Base-by-base conservation (phyloP, 2,113 vertebrate genomes). In the Saguinus midas region DNA sequence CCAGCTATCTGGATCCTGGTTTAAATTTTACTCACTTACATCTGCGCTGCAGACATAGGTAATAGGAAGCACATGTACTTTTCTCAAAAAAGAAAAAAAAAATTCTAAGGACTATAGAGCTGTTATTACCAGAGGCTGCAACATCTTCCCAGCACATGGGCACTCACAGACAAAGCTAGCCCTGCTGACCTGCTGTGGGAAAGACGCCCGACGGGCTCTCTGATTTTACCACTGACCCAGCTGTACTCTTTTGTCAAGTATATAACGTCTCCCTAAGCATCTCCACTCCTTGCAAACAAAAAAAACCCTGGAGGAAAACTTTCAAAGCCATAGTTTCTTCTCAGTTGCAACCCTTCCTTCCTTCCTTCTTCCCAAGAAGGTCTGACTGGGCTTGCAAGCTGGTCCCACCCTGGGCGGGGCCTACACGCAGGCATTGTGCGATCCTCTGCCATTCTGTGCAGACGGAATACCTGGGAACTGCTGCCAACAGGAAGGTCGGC, bases 401-500 rank as follows among this genome's bases (percentile, higher is more conserved):
- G 87, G 37, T 93, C 57, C 86, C 80, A 1, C 91, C 96, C 93
- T 73, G 97, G 85, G 88, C 96, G 0, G 18, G 91, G 90, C 68
- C 85, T 92, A 95, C 79, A 13, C 3, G 0, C 80, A 94, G 82
- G 91, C 96, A 93, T 66, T 94, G 95, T 95, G 87, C 58, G 64
- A 40, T 61, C 70, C 78, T 72, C 45, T 11, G 95, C 95, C 96
- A 95, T 95, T 88, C 66, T 86, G 92, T 29, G 83, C 93, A 93
- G 96, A 97, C 93, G 21, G 96, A 98, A 95, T 94, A 98, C 98
- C 98, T 98, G 97, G 68, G 97, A 96, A 86, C 84, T 29, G 0
- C 73, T 93, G 96, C 97, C 98, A 98, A 98, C 98, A 98, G 98
- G 98, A 98, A 98, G 98, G 98, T 95, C 29, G 98, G 98, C 98